phyloP scores from a whole-genome alignment of 2,113 vertebrate species.

The Brachypodius melanocephalos region DNA sequence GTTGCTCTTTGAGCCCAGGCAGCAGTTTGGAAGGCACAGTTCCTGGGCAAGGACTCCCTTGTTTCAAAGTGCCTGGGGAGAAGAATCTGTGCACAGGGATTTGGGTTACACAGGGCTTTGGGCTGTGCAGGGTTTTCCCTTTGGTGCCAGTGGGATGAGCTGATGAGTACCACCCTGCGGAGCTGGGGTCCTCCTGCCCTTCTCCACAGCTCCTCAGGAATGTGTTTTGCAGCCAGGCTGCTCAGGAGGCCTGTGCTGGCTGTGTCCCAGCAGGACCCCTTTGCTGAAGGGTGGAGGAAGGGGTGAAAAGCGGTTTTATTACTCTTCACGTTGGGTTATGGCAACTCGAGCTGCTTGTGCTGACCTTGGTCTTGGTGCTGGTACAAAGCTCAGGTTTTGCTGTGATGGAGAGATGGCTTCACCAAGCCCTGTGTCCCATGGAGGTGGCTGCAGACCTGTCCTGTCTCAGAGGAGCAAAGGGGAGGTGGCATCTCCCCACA shows the following conservation, averaged over 20 bases:
- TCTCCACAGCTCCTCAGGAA: not conserved
- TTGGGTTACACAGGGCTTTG: not conserved
- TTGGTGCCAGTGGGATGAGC: not conserved
- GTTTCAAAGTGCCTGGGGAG: not conserved
- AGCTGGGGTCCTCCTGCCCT: fast-evolving
- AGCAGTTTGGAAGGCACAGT: not conserved
- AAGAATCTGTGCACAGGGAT: not conserved
- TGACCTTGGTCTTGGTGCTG: not conserved
- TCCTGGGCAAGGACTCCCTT: not conserved
- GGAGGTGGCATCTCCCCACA: not conserved
- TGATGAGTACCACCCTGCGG: not conserved
- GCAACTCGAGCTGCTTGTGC: not conserved
- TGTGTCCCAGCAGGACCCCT: not conserved
- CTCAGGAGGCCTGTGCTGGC: not conserved
- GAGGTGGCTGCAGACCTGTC: not conserved
- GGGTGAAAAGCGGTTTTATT: not conserved
- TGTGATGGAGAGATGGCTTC: not conserved
- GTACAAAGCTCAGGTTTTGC: fast-evolving
- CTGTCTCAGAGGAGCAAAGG: not conserved
- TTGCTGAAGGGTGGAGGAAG: not conserved
- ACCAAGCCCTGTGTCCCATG: fast-evolving
- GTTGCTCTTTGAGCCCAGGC: not conserved
- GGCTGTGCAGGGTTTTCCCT: not conserved
- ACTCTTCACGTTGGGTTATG: fast-evolving
- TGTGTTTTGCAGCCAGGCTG: not conserved